Base-by-base conservation (phyloP, 2,113 vertebrate species). In the Sebastes schlegelii region DNA sequence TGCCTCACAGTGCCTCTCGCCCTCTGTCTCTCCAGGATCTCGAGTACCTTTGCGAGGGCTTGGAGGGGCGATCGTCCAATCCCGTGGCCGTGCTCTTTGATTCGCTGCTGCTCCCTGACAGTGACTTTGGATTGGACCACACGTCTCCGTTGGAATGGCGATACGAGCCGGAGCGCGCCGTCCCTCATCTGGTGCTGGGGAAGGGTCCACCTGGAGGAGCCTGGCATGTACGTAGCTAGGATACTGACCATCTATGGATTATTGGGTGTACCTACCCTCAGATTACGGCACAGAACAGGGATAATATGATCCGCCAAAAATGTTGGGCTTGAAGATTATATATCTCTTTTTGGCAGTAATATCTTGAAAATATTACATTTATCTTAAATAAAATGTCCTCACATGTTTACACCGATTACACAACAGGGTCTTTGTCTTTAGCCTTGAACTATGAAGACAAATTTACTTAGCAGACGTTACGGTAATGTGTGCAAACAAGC, bases 21-120 rank as follows among this genome's bases (percentile, higher is more conserved):
- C 19, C n/a, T 2, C 1, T 45, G 6, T 79, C 26, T 80, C 62
- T 70, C 1, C 69, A 96, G 96, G 94, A 96, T 13, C 91, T 96
- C 87, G 94, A 96, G 83, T 96, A 95, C 63, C 90, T 96, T 73
- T 96, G 94, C n/a, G 95, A 96, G 74, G 96, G 96, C 0, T 23
- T 96, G 81, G 96, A 96, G 79, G 96, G 96, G 0, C 92, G 96
- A 0, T 96, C 96, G 0, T 94, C 95, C 67, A 96, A 96, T 64
- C 96, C 96, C 0, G 91, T 96, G 80, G 95, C 96, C 0, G 94
- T 96, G 80, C 95, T 96, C 14, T 96, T 96, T 40, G 96, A 96
- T 60, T 95, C 95, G 0, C 91, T 96, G 85, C 94, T 96, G 68
- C 92, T 96, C 13, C 96, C 96, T 0, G 93, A 95, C 90, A 91